Percentiles rank a stretch among this genome's conserved stretches.
Conservation (phyloP, 1,140 invertebrate genomes). For the Philopotamus ludificatus region DNA sequence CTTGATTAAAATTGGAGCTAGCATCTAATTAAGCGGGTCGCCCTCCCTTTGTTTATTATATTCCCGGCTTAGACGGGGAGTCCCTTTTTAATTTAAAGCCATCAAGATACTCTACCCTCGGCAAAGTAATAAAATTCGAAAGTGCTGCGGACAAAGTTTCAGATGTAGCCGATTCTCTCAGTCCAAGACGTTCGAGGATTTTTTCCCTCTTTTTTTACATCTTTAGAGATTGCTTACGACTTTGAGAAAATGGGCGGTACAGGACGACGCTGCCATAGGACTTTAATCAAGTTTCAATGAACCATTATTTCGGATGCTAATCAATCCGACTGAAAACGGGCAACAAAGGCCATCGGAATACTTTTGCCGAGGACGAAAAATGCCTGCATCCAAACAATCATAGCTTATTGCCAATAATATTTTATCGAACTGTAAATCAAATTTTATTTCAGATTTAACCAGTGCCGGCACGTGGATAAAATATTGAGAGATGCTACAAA, state of each 20-base stretch:
- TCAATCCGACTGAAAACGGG: background rate
- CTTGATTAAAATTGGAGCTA: background rate
- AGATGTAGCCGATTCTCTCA: constrained; percentile 2
- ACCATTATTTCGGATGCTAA: background rate
- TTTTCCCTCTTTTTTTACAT: background rate
- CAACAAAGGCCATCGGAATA: too few species aligned
- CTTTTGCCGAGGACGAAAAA: too few species aligned
- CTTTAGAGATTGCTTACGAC: background rate
- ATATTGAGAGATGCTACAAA: too few species aligned
- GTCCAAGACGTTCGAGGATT: background rate
- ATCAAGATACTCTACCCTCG: background rate
- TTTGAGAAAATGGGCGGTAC: background rate
- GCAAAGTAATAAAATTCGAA: constrained; percentile 7
- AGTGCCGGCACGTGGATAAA: too few species aligned
- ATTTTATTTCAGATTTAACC: too few species aligned
- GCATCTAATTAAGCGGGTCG: constrained; percentile 7
- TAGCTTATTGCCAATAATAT: too few species aligned
- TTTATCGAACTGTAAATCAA: too few species aligned
- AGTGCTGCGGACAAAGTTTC: constrained; percentile 3
- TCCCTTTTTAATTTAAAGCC: constrained; percentile 10
- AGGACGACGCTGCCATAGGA: background rate
- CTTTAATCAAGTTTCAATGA: constrained; percentile 5
- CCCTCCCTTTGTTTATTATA: constrained; percentile 13
- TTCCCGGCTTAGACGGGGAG: background rate
- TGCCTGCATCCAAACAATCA: too few species aligned